Conservation (phyloP, 1,140 invertebrate species). For the Monochamus saltuarius region DNA sequence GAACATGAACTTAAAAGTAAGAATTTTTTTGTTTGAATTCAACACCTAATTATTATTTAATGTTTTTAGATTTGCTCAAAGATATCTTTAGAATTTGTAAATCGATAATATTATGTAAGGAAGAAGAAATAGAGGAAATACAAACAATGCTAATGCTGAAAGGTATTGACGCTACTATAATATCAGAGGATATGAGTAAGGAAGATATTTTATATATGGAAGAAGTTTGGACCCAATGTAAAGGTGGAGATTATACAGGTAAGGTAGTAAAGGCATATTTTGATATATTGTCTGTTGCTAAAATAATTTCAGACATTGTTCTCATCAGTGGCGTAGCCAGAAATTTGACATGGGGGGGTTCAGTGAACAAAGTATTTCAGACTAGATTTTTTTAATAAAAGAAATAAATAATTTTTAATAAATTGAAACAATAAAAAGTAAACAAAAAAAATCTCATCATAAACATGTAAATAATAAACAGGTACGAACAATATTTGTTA, state of each 20-base stretch:
- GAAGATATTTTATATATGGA: constrained; percentile 37
- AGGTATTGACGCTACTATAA: constrained; percentile 30
- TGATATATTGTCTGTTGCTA: too few species aligned
- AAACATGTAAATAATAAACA: too few species aligned
- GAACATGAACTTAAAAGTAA: constrained; percentile 27
- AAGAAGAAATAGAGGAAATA: constrained; percentile 34
- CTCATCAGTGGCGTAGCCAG: too few species aligned
- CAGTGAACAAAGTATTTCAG: too few species aligned
- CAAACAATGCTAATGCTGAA: constrained; percentile 30
- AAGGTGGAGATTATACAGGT: constrained; percentile 37
- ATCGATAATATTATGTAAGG: constrained; percentile 42
- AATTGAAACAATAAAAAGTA: too few species aligned
- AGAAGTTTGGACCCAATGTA: constrained; percentile 28
- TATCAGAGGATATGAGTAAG: constrained; percentile 19
- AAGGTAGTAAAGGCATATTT: constrained; percentile 9
- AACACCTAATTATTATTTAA: neutral
- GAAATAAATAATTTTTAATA: too few species aligned
- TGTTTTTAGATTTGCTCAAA: constrained; percentile 37
- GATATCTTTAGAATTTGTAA: constrained; percentile 34
- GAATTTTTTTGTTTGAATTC: constrained; percentile 6
- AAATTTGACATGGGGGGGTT: too few species aligned
- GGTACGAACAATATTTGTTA: too few species aligned
- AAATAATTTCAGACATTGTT: too few species aligned
- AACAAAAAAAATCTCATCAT: too few species aligned
- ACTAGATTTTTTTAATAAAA: too few species aligned